Base-by-base conservation (phyloP, 2,888 invertebrate species). In the Tetragonisca angustula region DNA sequence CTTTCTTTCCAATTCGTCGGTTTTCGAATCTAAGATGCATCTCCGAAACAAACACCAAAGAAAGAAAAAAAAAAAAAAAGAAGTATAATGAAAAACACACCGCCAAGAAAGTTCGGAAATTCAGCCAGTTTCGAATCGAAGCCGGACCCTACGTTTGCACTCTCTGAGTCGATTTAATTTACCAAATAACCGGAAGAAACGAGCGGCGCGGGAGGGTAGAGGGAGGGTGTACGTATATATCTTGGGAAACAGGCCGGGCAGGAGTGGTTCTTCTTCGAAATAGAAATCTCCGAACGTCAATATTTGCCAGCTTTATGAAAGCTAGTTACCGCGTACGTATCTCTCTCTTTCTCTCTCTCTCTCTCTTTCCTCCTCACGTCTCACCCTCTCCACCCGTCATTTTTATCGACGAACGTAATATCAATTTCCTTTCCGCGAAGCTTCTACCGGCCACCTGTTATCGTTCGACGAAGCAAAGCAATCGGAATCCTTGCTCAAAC, bases 361-460 rank as follows among this genome's bases (percentile, higher is more conserved):
- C 9, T 36, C 36, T 36, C 36, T 9, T 9, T 9, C 36, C 9
- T 9, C 36, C 36, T 9, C 36, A n/a, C 36, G 6, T 4, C 32
- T 32, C 32, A 32, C 32, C 36, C 9, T 21, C 54, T 52, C 54
- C 61, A n/a, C 32, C 32, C 24, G 69, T 72, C 56, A 83, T 77
- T 77, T 83, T 83, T 83, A 83, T 62, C 49, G 11, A 27, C 4
- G 74, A 75, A 78, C 78, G 70, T 74, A 78, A 83, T 84, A 83
- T 74, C 83, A 83, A 83, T 84, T 84, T 83, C 83, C 73, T 77
- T 74, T 52, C 36, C 50, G 56, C 54, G 54, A 17, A 64, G n/a
- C 73, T 73, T 56, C 76, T 6, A 54, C 65, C 74, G 54, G 76
- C 76, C 76, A 77, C 83, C 83, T 83, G 83, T 83, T 83, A 83